Base-by-base conservation (phyloP, 2,797 vertebrate species). In the Periophthalmus magnuspinnatus region DNA sequence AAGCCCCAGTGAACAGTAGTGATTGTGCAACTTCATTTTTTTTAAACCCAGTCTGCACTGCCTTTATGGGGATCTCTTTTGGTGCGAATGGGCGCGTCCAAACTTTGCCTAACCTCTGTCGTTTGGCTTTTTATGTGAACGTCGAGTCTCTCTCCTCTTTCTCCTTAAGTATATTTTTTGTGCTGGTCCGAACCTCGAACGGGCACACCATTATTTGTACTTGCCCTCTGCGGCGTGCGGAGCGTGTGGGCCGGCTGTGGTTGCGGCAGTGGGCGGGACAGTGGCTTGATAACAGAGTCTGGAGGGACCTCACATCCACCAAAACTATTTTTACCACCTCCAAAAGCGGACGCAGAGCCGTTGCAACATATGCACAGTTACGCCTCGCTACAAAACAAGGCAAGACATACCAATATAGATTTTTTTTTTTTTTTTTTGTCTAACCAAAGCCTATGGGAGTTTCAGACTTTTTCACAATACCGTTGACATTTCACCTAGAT, bases 211-310 rank as follows among this genome's bases (percentile, higher is more conserved):
- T 88, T 85, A 82, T 88, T 85, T 83, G 81, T 77, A 79, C 77
- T 86, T 84, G 71, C 63, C 66, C 58, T 74, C 72, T 69, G 77
- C 28, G 14, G 38, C 41, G 32, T 70, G 59, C 78, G 74, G 78
- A 81, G 75, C 77, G 22, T 90, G 89, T 88, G 88, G 87, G 87
- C 84, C 84, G 88, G 84, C 83, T 88, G 88, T 82, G 91, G 88
- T 88, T 87, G 90, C 81, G 84, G 81, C 81, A 83, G 89, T 88
- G 85, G 86, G 89, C 81, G 89, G 87, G 76, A 82, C 86, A 28
- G 82, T 80, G 82, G 86, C 78, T 87, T 87, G 88, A 90, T 92
- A 92, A 92, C 91, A 92, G 91, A 91, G 89, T 91, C 89, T 90
- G 87, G 84, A 77, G 76, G 88, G 86, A 89, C 88, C 86, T 91